These are phyloP conservation scores for Cataglyphis altisquamis DNA, from an alignment of 2,888 invertebrate genomes.

Conservation along the genomic window DNA sequence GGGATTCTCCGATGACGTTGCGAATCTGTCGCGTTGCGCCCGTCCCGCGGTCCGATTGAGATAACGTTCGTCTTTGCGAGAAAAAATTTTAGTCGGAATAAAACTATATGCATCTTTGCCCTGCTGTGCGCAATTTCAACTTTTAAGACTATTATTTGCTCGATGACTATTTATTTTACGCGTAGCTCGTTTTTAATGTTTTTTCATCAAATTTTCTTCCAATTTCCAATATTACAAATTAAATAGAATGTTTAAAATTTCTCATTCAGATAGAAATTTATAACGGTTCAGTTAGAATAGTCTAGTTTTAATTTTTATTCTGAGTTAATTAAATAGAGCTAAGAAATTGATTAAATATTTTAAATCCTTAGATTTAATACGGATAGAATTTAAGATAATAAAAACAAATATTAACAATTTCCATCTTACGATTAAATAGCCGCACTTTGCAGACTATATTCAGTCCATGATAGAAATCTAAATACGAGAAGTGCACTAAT, in stretches of 20 bases:
- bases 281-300: neutral
- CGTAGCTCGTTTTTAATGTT: neutral
- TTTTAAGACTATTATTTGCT: slow-evolving; percentile 35
- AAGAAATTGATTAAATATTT: neutral
- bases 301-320: neutral
- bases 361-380: neutral
- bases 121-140: slow-evolving; percentile 41
- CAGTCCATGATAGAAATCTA: neutral
- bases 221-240: no score
- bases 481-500: neutral
- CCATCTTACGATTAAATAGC: neutral
- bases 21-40: slow-evolving; percentile 45
- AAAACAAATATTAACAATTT: neutral
- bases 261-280: neutral
- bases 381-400: neutral
- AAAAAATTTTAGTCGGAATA: slow-evolving; percentile 11
- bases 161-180: slow-evolving; percentile 26
- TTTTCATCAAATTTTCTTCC: neutral
- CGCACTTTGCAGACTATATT: neutral
- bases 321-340: neutral
- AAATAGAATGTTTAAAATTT: no score
- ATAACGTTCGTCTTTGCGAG: slow-evolving; percentile 46
- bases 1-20: slow-evolving; percentile 47
- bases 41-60: slow-evolving; percentile 45
- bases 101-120: slow-evolving; percentile 22